These are phyloP conservation scores for Archivesica marissinica DNA, from an alignment of 1,140 invertebrate species.

Conservation along the genomic window DNA sequence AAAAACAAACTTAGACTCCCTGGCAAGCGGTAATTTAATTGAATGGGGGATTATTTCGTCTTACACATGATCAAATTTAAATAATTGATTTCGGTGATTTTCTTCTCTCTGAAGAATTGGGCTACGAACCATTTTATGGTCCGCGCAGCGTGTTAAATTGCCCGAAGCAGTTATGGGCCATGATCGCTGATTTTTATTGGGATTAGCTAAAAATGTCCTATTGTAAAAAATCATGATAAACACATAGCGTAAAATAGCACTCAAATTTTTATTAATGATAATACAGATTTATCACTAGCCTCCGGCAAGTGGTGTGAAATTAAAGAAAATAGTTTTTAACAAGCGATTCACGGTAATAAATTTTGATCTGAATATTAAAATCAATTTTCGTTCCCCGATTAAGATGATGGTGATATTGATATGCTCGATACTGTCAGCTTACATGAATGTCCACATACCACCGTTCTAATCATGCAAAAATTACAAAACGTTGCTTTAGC, in stretches of 20 bases:
- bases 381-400: not conserved
- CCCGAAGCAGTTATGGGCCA: conserved; percentile 22
- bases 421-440: no score
- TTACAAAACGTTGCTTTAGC: no score
- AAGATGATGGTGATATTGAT: no score
- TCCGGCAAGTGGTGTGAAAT: conserved; percentile 47
- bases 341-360: conserved; percentile 25
- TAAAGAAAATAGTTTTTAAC: conserved; percentile 52
- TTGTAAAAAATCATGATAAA: conserved; percentile 45
- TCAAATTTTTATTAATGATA: conserved; percentile 45
- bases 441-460: no score
- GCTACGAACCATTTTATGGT: conserved; percentile 49
- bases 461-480: no score
- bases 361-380: conserved; percentile 24
- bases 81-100: conserved; percentile 54
- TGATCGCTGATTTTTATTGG: conserved; percentile 37
- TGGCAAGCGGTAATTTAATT: conserved; percentile 61
- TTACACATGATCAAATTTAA: conserved; percentile 46
- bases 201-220: conserved; percentile 45
- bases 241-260: conserved; percentile 27
- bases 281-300: conserved; percentile 27
- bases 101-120: conserved; percentile 7
- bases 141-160: conserved; percentile 41
- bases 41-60: conserved; percentile 47
- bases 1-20: conserved; percentile 44